Evolutionary conservation across 2,888 invertebrate species (phyloP).

Genomic region (Mechanitis mazaeus): DNA sequence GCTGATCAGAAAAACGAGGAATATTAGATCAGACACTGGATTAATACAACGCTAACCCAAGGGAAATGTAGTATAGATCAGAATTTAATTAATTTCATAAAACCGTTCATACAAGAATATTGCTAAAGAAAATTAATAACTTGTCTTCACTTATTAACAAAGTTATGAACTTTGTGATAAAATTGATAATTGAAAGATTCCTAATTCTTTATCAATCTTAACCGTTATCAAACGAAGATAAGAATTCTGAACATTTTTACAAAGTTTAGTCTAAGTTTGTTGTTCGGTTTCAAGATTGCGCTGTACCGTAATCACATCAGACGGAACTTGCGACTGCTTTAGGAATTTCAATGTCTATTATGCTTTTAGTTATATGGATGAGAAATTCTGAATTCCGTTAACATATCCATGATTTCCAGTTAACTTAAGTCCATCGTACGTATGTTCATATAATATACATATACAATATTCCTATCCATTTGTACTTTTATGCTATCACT

Average conservation of each 20-base stretch:
- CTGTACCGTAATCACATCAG: slow-evolving; percentile 3
- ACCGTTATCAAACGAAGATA: no score
- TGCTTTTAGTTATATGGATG: slow-evolving; percentile 2
- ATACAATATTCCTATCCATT: no score
- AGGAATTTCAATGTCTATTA: slow-evolving; percentile 2
- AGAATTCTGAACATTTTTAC: no score
- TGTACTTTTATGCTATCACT: no score
- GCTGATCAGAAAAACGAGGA: no score
- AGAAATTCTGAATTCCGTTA: background rate
- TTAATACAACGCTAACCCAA: background rate
- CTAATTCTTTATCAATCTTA: no score
- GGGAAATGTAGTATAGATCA: slow-evolving; percentile 1
- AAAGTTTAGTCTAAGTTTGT: background rate
- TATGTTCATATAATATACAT: no score
- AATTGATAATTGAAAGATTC: no score
- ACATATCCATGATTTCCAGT: background rate
- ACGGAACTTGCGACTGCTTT: background rate
- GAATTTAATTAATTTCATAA: slow-evolving; percentile 2
- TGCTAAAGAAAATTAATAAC: background rate
- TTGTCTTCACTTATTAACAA: no score
- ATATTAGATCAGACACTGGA: background rate
- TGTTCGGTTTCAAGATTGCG: background rate
- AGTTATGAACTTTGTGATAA: no score
- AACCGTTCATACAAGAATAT: background rate
- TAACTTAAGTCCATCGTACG: no score